Evolutionary conservation across 1,140 invertebrate species (phyloP), one percentile per base, ranked within the genome.

Genomic region (Dendrolimus punctatus): DNA sequence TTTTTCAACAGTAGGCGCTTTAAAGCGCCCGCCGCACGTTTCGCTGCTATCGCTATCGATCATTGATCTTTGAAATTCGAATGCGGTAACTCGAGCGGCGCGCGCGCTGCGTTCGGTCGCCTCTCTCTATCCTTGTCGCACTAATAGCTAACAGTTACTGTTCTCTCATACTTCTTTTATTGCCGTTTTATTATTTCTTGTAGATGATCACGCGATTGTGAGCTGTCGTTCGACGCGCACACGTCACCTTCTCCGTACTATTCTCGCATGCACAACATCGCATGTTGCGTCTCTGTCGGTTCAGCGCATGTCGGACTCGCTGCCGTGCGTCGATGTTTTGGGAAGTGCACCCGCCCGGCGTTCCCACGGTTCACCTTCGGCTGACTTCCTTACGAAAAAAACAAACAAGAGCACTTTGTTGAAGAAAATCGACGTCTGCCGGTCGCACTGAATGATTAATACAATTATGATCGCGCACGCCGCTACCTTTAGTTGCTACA

Each of bases 121-220:
- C 59, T 55, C 56, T 48, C 59, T 23, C 23, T 23, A 39, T 52
- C 71, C 60, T 60, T 80, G 80, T 64, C 78, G 63, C 71, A 77
- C 73, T 44, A 67, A 56, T 71, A 66, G 74, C 65, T 66, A 55
- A 66, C 57, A 64, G 57, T 75, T 77, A 75, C 67, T 58, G 74
- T 73, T 77, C 76, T 82, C 82, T 83, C 79, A 73, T 72, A 75
- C 82, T 82, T 83, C 83, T 86, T 85, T 83, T 85, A 85, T 85
- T 81, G 79, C 76, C 77, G 80, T 85, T 84, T 85, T 85, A 85
- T 85, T 85, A 85, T 85, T 85, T 84, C 82, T 85, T 85, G 80
- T 85, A 80, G 80, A 84, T 81, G 79, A 85, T 86, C 83, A 84
- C 80, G 83, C 79, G 83, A 86, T 84, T 81, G 83, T 80, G 72